These are phyloP conservation scores for Sphecodes monilicornis DNA, from an alignment of 2,888 invertebrate genomes.

Conservation along the genomic window DNA sequence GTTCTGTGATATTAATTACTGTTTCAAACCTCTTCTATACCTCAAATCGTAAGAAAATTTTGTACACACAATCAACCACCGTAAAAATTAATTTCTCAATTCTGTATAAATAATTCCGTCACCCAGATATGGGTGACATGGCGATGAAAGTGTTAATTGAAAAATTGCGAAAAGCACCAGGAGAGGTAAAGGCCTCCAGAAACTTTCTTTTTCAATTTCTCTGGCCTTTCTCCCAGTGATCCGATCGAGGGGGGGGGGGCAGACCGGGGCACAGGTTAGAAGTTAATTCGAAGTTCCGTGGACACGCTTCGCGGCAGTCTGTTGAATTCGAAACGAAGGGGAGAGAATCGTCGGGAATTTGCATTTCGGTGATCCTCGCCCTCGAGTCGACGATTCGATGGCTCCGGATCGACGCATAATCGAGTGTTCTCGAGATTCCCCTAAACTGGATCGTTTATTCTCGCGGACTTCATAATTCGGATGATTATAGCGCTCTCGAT, in stretches of 20 bases:
- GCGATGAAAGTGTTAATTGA: too few relatives aligned
- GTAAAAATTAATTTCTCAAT: too few relatives aligned
- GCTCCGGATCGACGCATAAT: slow-evolving; percentile 26
- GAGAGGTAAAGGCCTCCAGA: neutral
- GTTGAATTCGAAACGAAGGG: slow-evolving; percentile 45
- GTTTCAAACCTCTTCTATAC: too few relatives aligned
- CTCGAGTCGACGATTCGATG: slow-evolving; percentile 18
- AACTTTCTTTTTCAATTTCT: slow-evolving; percentile 29
- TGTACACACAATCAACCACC: too few relatives aligned
- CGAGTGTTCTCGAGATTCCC: slow-evolving; percentile 18
- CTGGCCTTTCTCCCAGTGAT: neutral
- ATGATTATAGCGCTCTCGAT: neutral
- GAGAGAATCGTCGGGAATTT: slow-evolving; percentile 35
- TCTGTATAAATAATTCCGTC: too few relatives aligned
- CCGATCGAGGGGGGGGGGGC: neutral
- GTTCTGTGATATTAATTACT: too few relatives aligned
- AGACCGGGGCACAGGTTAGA: slow-evolving; percentile 1
- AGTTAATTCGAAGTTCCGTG: slow-evolving; percentile 41
- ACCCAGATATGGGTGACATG: too few relatives aligned
- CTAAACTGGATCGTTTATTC: neutral
- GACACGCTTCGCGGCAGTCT: slow-evolving; percentile 32
- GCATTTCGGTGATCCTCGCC: slow-evolving; percentile 33
- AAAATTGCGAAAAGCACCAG: neutral
- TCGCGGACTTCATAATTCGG: neutral
- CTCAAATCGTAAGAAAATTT: too few relatives aligned